Conservation (phyloP, 2,113 vertebrate genomes). For the Electrona antarctica region DNA sequence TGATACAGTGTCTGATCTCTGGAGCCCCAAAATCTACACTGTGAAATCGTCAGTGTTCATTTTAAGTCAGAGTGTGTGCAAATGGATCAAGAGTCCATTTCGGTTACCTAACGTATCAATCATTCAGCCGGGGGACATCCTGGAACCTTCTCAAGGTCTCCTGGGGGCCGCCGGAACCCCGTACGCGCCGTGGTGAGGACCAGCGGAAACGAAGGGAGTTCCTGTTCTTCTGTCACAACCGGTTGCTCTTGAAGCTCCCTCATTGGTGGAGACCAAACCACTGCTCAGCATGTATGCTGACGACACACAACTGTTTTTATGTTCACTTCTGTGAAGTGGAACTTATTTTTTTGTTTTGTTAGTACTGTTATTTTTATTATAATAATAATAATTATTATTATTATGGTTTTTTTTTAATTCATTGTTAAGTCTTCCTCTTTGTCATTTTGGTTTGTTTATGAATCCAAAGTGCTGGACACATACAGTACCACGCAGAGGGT, state of each 20-base stretch:
- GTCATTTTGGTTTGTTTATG: conserved; percentile 55
- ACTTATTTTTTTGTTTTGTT: conserved; percentile 77
- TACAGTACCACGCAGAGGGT: conserved; percentile 75
- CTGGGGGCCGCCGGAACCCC: neutral
- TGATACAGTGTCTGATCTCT: too few species aligned
- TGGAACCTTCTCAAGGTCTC: conserved; percentile 26
- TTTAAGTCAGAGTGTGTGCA: too few species aligned
- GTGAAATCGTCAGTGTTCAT: too few species aligned
- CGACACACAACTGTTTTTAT: conserved; percentile 81
- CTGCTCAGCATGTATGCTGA: conserved; percentile 94
- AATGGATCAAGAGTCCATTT: too few species aligned
- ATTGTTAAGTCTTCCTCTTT: conserved; percentile 66
- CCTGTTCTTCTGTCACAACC: neutral
- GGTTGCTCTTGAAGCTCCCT: conserved; percentile 79
- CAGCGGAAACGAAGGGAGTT: neutral
- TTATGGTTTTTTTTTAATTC: conserved; percentile 52
- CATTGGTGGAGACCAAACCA: conserved; percentile 89
- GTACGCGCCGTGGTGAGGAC: too few species aligned
- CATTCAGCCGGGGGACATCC: conserved; percentile 31
- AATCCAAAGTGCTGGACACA: conserved; percentile 98
- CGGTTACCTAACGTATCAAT: too few species aligned
- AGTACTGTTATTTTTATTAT: conserved; percentile 81
- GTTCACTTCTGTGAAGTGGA: conserved; percentile 99
- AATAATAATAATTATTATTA: conserved; percentile 80
- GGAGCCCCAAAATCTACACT: too few species aligned